Percentiles rank a stretch among this genome's conserved stretches.
Conservation (phyloP, 37 sponge, comb jelly and placozoan genomes). For the Geodia barretti region DNA sequence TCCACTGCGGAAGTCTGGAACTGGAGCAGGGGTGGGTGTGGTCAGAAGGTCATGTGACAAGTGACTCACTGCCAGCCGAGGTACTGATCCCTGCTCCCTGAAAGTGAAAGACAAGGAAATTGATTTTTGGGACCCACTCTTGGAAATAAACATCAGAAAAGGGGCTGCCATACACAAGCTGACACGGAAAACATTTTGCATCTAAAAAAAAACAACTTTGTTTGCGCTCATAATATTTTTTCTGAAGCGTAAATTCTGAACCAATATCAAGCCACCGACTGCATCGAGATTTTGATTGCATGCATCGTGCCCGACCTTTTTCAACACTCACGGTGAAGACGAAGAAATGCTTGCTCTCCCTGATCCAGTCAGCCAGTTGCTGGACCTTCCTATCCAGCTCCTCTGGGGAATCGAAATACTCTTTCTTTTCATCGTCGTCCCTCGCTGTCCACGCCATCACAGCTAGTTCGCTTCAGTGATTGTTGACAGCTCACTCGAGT, state of each 20-base stretch:
- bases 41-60: not conserved
- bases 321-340: slow-evolving; percentile 42
- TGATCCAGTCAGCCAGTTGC: slow-evolving; percentile 31
- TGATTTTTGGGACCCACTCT: not conserved
- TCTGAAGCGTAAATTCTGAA: too few relatives aligned
- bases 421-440: slow-evolving; percentile 46
- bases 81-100: slow-evolving; percentile 72
- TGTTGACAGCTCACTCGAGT: too few relatives aligned
- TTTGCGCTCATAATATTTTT: too few relatives aligned
- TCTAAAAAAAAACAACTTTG: not conserved
- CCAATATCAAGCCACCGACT: too few relatives aligned
- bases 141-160: not conserved
- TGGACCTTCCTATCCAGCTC: slow-evolving; percentile 44
- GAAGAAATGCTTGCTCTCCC: slow-evolving; percentile 37
- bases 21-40: too few relatives aligned
- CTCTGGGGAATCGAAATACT: slow-evolving; percentile 56
- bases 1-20: slow-evolving; percentile 69
- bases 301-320: not conserved
- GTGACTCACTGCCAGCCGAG: slow-evolving; percentile 58
- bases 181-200: not conserved
- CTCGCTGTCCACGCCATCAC: slow-evolving; percentile 51
- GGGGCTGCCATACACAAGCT: too few relatives aligned
- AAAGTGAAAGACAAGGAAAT: not conserved
- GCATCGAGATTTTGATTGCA: too few relatives aligned
- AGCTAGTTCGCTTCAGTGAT: not conserved